These are phyloP conservation scores for Cephus spinipes DNA, from an alignment of 2,888 invertebrate species.

Conservation along the genomic window DNA sequence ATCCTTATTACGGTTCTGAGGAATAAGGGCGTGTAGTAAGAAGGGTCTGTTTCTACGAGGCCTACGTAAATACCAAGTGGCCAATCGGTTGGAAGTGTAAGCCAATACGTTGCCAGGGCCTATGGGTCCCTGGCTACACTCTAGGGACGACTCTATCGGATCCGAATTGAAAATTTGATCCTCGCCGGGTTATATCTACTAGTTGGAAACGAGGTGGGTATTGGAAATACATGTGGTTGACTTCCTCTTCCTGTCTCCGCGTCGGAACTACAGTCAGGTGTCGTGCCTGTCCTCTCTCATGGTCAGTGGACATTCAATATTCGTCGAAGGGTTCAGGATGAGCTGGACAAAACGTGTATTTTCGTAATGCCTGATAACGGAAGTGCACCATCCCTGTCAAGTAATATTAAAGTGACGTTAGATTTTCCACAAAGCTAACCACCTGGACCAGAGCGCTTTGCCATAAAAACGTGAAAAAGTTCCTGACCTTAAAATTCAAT, in stretches of 20 bases:
- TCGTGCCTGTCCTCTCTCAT: slow-evolving; percentile 32
- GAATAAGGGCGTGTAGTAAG: background rate
- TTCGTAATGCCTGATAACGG: background rate
- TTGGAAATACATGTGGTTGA: slow-evolving; percentile 51
- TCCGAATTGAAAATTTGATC: slow-evolving; percentile 47
- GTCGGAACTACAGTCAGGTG: slow-evolving; percentile 63
- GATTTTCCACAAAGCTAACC: background rate
- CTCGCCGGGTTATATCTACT: slow-evolving; percentile 33
- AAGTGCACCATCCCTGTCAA: background rate
- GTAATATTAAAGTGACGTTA: background rate
- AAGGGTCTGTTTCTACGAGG: slow-evolving; percentile 34
- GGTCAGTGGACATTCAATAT: slow-evolving; percentile 35
- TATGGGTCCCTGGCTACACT: slow-evolving; percentile 17
- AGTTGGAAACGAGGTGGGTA: slow-evolving; percentile 33
- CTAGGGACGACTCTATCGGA: slow-evolving; percentile 44
- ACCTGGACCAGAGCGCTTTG: background rate
- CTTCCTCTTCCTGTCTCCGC: slow-evolving; percentile 64
- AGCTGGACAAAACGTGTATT: background rate
- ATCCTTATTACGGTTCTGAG: background rate
- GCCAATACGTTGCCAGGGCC: slow-evolving; percentile 51
- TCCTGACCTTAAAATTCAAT: background rate
- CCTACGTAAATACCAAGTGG: slow-evolving; percentile 56
- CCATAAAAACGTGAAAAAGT: background rate
- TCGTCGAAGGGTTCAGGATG: slow-evolving; percentile 22
- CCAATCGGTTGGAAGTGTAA: slow-evolving; percentile 64